phyloP scores from a whole-genome alignment of 2,888 invertebrate genomes.

The Plebejus melissa region DNA sequence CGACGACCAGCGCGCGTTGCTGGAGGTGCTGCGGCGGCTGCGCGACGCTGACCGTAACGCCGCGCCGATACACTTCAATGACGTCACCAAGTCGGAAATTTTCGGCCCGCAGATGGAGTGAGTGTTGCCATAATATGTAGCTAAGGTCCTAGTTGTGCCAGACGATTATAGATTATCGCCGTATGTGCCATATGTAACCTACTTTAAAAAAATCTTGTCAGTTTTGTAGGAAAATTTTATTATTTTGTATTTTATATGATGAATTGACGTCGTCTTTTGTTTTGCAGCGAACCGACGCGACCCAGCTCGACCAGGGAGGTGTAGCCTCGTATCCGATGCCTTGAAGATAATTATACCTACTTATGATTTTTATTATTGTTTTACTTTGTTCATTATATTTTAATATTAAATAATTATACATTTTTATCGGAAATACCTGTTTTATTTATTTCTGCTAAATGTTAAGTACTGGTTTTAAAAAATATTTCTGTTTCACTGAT shows the following conservation, averaged over 20 bases:
- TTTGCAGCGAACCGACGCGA: slow-evolving; percentile 46
- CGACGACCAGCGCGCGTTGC: slow-evolving; percentile 72
- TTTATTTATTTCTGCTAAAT: no score
- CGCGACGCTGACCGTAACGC: slow-evolving; percentile 71
- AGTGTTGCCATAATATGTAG: slow-evolving; percentile 36
- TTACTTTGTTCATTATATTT: background rate
- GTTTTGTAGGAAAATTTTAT: background rate
- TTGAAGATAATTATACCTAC: background rate
- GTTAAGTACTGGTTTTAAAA: no score
- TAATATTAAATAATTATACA: no score
- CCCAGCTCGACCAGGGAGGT: slow-evolving; percentile 53
- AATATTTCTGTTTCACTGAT: background rate
- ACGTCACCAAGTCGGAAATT: slow-evolving; percentile 69
- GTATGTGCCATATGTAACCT: no score
- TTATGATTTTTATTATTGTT: slow-evolving; percentile 32
- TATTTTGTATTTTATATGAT: background rate
- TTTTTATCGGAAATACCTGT: no score
- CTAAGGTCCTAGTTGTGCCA: no score
- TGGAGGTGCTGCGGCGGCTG: slow-evolving; percentile 75
- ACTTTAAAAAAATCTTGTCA: background rate
- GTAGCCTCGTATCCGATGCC: slow-evolving; percentile 38
- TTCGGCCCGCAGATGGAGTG: slow-evolving; percentile 59
- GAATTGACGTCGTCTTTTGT: background rate
- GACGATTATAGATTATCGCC: no score
- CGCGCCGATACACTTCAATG: slow-evolving; percentile 74